A percentile compares a stretch with the other conserved stretches of the same genome.
These are phyloP conservation scores for cattle (Bos taurus) DNA, from an alignment of 2,113 vertebrate species.

Conservation along the genomic window DNA sequence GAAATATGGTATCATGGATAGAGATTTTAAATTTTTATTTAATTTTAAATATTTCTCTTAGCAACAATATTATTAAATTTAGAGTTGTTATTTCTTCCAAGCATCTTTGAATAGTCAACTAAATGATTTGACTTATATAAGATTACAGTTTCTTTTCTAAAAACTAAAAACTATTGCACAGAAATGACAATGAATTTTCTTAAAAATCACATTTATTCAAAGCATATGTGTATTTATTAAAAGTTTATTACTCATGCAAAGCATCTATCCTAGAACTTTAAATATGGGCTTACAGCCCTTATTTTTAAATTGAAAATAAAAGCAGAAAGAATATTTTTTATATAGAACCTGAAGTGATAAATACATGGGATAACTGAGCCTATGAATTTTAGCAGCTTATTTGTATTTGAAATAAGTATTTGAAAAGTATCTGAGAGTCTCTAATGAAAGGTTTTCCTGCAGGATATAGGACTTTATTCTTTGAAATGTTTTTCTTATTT, in stretches of 20 bases:
- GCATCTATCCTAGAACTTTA: not conserved
- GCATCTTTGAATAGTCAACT: not conserved
- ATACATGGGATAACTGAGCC: not conserved
- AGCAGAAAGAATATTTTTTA: not conserved
- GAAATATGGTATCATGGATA: not conserved
- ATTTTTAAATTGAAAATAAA: conserved; percentile 19
- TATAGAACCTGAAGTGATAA: not conserved
- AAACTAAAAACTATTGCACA: not conserved
- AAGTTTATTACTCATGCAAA: not conserved
- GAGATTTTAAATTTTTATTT: conserved; percentile 19
- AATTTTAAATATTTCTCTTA: not conserved
- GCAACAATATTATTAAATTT: not conserved
- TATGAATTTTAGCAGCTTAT: not conserved
- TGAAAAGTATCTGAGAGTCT: not conserved
- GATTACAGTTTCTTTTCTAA: not conserved
- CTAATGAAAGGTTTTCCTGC: not conserved
- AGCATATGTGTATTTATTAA: not conserved
- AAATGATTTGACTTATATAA: not conserved
- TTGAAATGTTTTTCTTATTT: not conserved
- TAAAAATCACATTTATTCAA: not conserved
- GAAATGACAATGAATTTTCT: not conserved
- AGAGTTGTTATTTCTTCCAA: not conserved
- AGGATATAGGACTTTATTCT: not conserved
- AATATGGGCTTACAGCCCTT: not conserved
- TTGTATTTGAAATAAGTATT: not conserved